These are phyloP conservation scores for Hemibagrus wyckioides DNA, from an alignment of 2,113 vertebrate genomes.

Conservation along the genomic window DNA sequence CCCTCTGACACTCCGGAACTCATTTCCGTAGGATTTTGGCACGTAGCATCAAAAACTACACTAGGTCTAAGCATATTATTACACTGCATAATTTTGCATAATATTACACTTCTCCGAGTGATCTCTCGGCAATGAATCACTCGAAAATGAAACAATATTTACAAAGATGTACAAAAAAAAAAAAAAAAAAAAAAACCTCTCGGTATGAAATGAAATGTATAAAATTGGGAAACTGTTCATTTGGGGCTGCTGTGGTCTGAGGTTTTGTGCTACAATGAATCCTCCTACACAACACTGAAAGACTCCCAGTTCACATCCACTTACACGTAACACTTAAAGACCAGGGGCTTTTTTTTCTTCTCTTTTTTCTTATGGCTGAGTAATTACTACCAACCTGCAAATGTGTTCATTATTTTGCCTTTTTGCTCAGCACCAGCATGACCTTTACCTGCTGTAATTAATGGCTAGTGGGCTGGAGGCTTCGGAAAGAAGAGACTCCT, in stretches of 20 bases:
- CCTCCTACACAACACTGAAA: neutral
- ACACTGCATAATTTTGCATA: neutral
- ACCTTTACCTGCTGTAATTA: slow-evolving; percentile 23
- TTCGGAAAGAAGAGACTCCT: neutral
- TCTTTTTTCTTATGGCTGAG: neutral
- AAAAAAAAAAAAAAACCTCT: neutral
- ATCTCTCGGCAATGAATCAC: neutral
- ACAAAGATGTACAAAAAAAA: neutral
- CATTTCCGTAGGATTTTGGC: neutral
- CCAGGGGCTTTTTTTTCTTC: neutral
- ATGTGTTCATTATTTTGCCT: slow-evolving; percentile 54
- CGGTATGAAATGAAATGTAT: slow-evolving; percentile 28
- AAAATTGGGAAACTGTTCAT: neutral
- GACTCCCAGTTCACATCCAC: slow-evolving; percentile 9
- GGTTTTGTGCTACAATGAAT: slow-evolving; percentile 14
- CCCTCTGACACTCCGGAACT: neutral
- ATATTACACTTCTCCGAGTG: neutral
- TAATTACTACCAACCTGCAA: slow-evolving; percentile 52
- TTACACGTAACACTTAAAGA: slow-evolving; percentile 22
- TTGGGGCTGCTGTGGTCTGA: neutral
- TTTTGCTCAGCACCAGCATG: slow-evolving; percentile 43
- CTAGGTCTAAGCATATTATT: neutral
- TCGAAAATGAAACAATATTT: neutral
- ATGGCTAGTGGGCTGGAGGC: slow-evolving; percentile 5
- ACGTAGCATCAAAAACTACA: neutral